A percentile compares a stretch with the other conserved stretches of the same genome.
These are phyloP conservation scores for Apodemia hepburni DNA, from an alignment of 2,888 invertebrate genomes.

Conservation along the genomic window DNA sequence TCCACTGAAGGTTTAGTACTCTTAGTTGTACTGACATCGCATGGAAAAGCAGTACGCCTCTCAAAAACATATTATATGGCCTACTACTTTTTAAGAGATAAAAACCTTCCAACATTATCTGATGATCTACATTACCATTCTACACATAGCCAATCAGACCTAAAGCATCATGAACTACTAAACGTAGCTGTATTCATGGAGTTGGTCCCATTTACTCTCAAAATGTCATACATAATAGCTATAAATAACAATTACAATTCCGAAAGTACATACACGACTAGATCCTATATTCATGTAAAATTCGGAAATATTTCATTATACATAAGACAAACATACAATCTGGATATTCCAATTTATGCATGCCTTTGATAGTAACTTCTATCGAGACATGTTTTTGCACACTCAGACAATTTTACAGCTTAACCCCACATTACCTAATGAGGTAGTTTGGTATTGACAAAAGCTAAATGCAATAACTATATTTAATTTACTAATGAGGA, in stretches of 20 bases:
- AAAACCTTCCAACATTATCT: constrained; percentile 48
- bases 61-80: constrained; percentile 78
- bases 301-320: constrained; percentile 79
- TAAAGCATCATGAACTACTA: constrained; percentile 37
- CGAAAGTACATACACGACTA: constrained; percentile 80
- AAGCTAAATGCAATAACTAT: constrained; percentile 66
- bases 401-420: constrained; percentile 64
- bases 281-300: constrained; percentile 79
- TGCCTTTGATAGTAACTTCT: background rate
- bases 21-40: constrained; percentile 64
- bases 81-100: constrained; percentile 61
- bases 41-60: constrained; percentile 65
- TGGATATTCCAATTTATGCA: constrained; percentile 53
- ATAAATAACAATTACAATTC: constrained; percentile 75
- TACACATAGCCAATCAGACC: constrained; percentile 39
- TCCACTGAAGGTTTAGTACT: constrained; percentile 48
- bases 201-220: constrained; percentile 75
- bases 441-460: constrained; percentile 68
- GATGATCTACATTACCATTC: constrained; percentile 43
- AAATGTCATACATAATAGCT: constrained; percentile 64
- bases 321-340: constrained; percentile 69
- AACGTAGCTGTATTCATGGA: constrained; percentile 53
- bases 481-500: constrained; percentile 53
- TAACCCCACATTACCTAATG: constrained; percentile 73
- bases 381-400: background rate